A percentile compares a stretch with the other conserved stretches of the same genome.
These are phyloP conservation scores for Andrena bicolor DNA, from an alignment of 2,888 invertebrate species.

Conservation along the genomic window DNA sequence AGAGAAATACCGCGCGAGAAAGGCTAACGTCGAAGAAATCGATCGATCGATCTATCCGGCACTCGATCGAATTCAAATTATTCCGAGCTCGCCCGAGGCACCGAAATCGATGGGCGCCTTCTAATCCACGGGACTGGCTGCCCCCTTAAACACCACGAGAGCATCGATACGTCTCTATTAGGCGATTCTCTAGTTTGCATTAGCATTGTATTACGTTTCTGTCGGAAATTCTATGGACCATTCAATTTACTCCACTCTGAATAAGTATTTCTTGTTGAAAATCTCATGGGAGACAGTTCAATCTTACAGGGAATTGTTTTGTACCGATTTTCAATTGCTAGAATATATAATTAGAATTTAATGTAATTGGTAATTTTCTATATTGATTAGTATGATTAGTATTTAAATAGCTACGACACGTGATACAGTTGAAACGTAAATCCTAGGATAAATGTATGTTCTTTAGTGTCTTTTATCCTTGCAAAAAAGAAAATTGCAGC, in stretches of 20 bases:
- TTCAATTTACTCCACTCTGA: neutral
- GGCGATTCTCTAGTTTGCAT: constrained; percentile 4
- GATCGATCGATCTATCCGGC: constrained; percentile 45
- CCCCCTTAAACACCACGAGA: constrained; percentile 1
- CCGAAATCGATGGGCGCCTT: constrained; percentile 50
- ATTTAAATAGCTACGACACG: too few relatives aligned
- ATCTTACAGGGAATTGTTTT: neutral
- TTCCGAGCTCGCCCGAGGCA: constrained; percentile 43
- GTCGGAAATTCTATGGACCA: neutral
- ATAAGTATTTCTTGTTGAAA: neutral
- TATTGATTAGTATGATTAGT: too few relatives aligned
- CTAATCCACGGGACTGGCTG: constrained; percentile 30
- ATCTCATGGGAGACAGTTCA: neutral
- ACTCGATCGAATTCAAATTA: constrained; percentile 59
- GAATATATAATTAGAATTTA: too few relatives aligned
- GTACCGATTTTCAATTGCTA: too few relatives aligned
- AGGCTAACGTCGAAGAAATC: constrained; percentile 24
- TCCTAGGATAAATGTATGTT: neutral
- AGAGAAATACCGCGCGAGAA: constrained; percentile 35
- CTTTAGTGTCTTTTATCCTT: neutral
- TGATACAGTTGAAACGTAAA: too few relatives aligned
- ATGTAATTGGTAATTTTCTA: too few relatives aligned
- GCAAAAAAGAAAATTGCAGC: neutral
- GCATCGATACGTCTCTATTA: constrained; percentile 48
- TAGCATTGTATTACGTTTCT: neutral